Evolutionary conservation across 1,140 invertebrate species (phyloP).

Genomic region (Arctopsyche grandis): DNA sequence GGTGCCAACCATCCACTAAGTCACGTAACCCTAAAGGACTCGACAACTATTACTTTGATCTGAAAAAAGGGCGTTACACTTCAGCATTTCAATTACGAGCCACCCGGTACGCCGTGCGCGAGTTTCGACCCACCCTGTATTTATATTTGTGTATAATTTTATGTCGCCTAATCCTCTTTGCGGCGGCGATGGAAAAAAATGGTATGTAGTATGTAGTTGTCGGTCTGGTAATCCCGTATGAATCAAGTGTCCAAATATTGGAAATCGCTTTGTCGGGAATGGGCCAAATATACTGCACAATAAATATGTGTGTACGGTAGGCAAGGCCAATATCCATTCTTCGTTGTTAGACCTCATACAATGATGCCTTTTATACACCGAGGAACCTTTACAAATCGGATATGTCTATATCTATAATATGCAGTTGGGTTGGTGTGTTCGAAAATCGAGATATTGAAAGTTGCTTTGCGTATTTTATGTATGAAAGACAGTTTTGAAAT

Average conservation of each 20-base stretch:
- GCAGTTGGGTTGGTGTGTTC: too few species aligned
- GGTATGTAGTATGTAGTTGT: background rate
- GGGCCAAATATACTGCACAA: background rate
- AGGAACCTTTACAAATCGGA: too few species aligned
- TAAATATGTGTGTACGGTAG: background rate
- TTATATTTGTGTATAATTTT: conserved; percentile 9
- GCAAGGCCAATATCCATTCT: too few species aligned
- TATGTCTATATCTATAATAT: too few species aligned
- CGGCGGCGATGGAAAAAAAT: background rate
- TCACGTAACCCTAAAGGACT: conserved; percentile 16
- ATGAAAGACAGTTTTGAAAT: too few species aligned
- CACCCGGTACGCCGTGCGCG: background rate
- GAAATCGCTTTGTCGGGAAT: background rate
- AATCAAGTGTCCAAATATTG: conserved; percentile 35
- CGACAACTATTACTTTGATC: conserved; percentile 29
- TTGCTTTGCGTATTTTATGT: too few species aligned
- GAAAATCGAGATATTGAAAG: too few species aligned
- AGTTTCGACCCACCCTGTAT: background rate
- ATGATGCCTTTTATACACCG: too few species aligned
- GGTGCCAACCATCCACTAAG: conserved; percentile 10
- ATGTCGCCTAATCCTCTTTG: background rate
- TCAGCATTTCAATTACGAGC: conserved; percentile 3
- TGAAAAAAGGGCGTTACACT: conserved; percentile 13
- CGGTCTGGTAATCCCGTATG: conserved; percentile 11
- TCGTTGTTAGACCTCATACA: too few species aligned